These are phyloP conservation scores for Clistopyga incitator DNA, from an alignment of 2,888 invertebrate species.

Conservation along the genomic window DNA sequence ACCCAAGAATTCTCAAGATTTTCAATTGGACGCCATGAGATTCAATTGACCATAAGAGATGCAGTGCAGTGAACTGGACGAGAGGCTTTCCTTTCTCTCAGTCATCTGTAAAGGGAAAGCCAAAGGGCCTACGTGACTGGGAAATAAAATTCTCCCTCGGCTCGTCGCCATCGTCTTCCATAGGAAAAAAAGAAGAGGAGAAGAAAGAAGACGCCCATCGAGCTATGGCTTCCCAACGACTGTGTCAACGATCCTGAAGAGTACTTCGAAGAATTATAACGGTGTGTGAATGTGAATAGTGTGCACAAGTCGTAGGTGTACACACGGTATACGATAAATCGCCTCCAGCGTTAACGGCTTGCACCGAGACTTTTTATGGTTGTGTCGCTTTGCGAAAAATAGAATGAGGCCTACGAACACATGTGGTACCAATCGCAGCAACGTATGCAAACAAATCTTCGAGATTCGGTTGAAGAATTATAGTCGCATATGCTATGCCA, in stretches of 20 bases:
- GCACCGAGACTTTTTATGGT: background rate
- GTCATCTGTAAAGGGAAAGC: conserved; percentile 3
- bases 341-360: background rate
- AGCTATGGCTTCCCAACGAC: background rate
- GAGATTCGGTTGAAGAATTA: background rate
- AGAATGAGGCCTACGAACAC: background rate
- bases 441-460: conserved; percentile 2
- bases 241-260: background rate
- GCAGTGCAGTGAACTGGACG: too few species aligned
- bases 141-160: background rate
- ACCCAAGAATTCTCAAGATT: too few species aligned
- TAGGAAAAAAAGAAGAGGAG: background rate
- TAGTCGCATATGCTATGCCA: background rate
- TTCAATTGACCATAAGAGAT: too few species aligned
- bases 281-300: background rate
- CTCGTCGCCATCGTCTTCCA: background rate
- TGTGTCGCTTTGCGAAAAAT: conserved; percentile 1
- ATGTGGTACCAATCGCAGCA: background rate
- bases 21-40: too few species aligned
- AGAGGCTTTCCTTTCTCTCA: background rate
- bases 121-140: conserved; percentile 33
- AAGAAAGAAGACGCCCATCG: background rate
- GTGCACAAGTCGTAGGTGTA: conserved; percentile 3
- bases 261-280: background rate
- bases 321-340: background rate